Evolutionary conservation across 2,113 vertebrate genomes (phyloP), one percentile per base, ranked within the genome.

Genomic region (Perognathus longimembris): DNA sequence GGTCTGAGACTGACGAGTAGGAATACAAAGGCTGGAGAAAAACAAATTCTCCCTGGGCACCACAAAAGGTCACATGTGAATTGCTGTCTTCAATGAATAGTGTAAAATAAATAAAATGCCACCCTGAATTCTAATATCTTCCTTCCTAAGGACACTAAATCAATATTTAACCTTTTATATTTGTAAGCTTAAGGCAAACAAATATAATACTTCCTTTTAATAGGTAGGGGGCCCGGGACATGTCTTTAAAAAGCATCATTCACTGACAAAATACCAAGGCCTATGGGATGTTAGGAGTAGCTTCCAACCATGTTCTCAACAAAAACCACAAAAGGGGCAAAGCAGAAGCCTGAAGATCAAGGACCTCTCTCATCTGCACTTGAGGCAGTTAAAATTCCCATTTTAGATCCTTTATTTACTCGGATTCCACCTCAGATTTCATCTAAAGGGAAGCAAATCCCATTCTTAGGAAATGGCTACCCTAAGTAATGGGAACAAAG

Each of bases 21-120:
- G 42, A 50, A 45, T 17, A 28, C 70, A 75, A 85, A 40, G 10
- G 34, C 7, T 40, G 61, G 28, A 59, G 12, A 69, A 92, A 28
- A 75, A 36, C 6, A 32, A 75, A 67, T 66, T 86, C 57, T 90
- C 75, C 18, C 30, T 54, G 57, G 34, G 45, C 28, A 73, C 45
- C 26, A 36, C 4, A 28, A 45, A 94, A 84, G 80, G 67, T 50
- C 59, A 8, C 2, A 30, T 40, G 69, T 20, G 26, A 82, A 91
- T 30, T 36, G 61, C 57, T 74, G n/a, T 61, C 80, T 92, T 84
- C 76, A 90, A 1, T 28, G 21, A 89, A 38, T 11, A 63, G 30
- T 84, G 15, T 63, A 88, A 78, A 94, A 71, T 84, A 85, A 75
- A 70, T 71, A 83, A 89, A 91, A 85, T 30, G 40, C 21, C 64